phyloP scores from a whole-genome alignment of 1,140 invertebrate genomes.

The Drosophila santomea region DNA sequence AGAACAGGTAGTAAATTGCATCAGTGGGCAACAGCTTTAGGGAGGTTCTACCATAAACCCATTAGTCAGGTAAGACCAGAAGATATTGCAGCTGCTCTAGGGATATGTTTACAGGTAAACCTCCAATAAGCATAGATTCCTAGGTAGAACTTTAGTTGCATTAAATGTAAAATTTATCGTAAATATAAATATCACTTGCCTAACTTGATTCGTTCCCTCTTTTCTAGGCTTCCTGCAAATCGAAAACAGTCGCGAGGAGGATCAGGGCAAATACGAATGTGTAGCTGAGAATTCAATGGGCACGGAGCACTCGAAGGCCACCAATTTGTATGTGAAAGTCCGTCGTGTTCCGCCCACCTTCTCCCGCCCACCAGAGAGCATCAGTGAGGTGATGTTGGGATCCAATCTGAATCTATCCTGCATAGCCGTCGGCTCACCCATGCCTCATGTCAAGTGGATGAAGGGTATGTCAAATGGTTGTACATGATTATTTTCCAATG shows the following conservation, averaged over 20 bases:
- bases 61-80: not conserved
- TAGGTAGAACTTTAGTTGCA: not conserved
- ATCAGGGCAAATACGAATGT: conserved; percentile 97
- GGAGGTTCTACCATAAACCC: not conserved
- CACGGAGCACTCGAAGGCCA: conserved; percentile 96
- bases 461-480: conserved; percentile 86
- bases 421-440: conserved; percentile 97
- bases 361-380: conserved; percentile 93
- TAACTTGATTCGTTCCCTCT: not conserved
- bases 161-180: not conserved
- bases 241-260: conserved; percentile 93
- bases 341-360: conserved; percentile 97
- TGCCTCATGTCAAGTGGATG: conserved; percentile 98
- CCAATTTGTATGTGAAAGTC: conserved; percentile 97
- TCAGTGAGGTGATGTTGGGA: conserved; percentile 95
- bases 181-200: not conserved
- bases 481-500: not conserved
- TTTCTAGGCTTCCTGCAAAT: conserved; percentile 95
- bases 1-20: conserved; percentile 38
- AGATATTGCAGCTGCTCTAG: not conserved
- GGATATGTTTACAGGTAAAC: not conserved
- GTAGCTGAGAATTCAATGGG: conserved; percentile 96
- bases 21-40: not conserved
- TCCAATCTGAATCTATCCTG: conserved; percentile 96
- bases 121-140: not conserved